Conservation (phyloP, 2,888 invertebrate species). For the Ernsta delagoae region DNA sequence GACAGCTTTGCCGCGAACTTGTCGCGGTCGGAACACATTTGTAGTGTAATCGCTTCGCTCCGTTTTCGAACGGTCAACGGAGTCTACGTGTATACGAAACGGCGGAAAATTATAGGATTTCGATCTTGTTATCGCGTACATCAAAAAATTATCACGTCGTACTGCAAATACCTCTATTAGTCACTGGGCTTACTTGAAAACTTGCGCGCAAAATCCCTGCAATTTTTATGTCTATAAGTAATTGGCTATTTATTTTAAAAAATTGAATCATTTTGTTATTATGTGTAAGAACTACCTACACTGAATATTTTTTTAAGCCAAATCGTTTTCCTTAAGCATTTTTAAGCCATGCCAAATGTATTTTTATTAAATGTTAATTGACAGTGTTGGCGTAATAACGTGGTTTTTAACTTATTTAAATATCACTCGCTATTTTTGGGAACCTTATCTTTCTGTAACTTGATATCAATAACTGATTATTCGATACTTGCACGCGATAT, state of each 20-base stretch:
- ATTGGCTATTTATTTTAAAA: background rate
- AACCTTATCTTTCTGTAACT: constrained; percentile 18
- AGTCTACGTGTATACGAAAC: constrained; percentile 16
- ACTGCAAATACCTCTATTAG: constrained; percentile 29
- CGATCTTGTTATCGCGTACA: constrained; percentile 23
- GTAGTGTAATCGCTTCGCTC: constrained; percentile 16
- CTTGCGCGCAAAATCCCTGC: background rate
- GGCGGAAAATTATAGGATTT: constrained; percentile 30
- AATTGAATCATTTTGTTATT: no score
- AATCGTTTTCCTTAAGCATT: no score
- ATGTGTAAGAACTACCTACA: no score
- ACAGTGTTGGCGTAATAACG: background rate
- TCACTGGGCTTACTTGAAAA: background rate
- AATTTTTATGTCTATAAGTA: background rate
- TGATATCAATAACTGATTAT: constrained; percentile 23
- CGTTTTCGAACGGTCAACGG: constrained; percentile 6
- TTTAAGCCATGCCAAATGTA: no score
- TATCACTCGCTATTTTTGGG: background rate
- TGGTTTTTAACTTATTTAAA: constrained; percentile 2
- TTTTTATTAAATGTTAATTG: background rate
- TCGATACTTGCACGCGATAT: constrained; percentile 15
- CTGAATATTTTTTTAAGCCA: no score
- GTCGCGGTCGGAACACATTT: constrained; percentile 25
- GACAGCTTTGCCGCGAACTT: constrained; percentile 28
- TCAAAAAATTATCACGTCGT: constrained; percentile 32